Evolutionary conservation across 2,888 invertebrate genomes (phyloP), one percentile per base, ranked within the genome.

Genomic region (Halictus quadricinctus): DNA sequence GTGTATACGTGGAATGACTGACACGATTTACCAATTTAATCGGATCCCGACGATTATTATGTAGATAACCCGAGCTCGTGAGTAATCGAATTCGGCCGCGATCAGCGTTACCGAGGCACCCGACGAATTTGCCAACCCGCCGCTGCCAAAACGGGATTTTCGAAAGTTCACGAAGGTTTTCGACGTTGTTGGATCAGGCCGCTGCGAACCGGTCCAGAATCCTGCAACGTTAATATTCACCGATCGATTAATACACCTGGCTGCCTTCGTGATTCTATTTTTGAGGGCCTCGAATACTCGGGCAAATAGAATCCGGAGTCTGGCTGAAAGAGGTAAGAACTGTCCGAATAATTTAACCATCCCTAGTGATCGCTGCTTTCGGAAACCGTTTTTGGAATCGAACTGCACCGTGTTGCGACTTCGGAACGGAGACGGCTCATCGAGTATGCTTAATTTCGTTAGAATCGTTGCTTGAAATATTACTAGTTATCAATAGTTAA

Each of bases 11-110:
- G 7, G 48, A 66, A n/a, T 54, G 46, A 41, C 15, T 46, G 54
- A 74, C 64, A 77, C 80, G 83, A 85, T 85, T 85, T 80, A 80
- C 80, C 80, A 54, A 80, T 80, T 85, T 84, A 84, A 85, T 85
- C 85, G 76, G 75, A 84, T 84, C 36, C 58, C n/a, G 50, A n/a
- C 72, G 78, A 74, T 76, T 85, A 80, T 84, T 83, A 80, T 79
- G 83, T 80, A 85, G 80, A 85, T 84, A 84, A 85, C 84, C 70
- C 58, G 25, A 25, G 21, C 72, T 48, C 72, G 83, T 54, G 70
- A 70, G 77, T 85, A 80, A 85, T 85, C 80, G 85, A 85, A 84
- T 85, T 77, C 70, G 50, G 73, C 70, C 58, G 43, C 13, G 70
- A 76, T 77, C 58, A 70, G 60, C 84, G 82, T 78, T 54, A 78